Conservation (phyloP, 2,113 vertebrate genomes). For the Equus quagga region DNA sequence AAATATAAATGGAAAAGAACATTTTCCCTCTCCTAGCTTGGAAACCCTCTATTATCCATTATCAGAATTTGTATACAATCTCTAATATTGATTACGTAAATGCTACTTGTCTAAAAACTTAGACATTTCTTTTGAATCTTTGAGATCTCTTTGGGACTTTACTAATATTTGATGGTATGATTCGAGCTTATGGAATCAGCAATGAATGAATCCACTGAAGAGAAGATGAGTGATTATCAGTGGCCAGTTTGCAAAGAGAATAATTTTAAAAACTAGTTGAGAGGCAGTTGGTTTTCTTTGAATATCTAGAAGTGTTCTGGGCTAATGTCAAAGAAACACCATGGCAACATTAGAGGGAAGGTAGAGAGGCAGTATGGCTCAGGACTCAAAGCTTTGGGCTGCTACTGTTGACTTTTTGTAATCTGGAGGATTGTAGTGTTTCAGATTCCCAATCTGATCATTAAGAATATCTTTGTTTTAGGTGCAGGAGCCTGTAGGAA, state of each 20-base stretch:
- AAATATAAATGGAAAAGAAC: conserved; percentile 41
- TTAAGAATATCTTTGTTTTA: conserved; percentile 30
- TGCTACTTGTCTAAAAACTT: neutral
- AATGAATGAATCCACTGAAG: neutral
- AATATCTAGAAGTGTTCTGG: neutral
- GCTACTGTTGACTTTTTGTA: neutral
- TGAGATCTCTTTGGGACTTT: neutral
- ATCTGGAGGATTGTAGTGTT: neutral
- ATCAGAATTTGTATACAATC: neutral
- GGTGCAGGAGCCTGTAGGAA: neutral
- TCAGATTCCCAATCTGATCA: neutral
- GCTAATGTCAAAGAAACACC: neutral
- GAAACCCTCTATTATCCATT: neutral
- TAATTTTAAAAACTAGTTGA: neutral
- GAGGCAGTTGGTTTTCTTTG: neutral
- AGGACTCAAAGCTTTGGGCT: neutral
- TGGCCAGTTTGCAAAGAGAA: conserved; percentile 29
- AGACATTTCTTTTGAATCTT: neutral
- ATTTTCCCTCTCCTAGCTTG: conserved; percentile 30
- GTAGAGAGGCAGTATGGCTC: neutral
- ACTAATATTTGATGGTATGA: neutral
- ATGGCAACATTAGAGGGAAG: neutral
- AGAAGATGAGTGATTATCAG: neutral
- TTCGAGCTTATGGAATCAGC: neutral
- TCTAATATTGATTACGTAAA: neutral